A percentile compares a stretch with the other conserved stretches of the same genome.
Evolutionary conservation across 2,797 vertebrate species (phyloP).

Genomic region (Helostoma temminkii): DNA sequence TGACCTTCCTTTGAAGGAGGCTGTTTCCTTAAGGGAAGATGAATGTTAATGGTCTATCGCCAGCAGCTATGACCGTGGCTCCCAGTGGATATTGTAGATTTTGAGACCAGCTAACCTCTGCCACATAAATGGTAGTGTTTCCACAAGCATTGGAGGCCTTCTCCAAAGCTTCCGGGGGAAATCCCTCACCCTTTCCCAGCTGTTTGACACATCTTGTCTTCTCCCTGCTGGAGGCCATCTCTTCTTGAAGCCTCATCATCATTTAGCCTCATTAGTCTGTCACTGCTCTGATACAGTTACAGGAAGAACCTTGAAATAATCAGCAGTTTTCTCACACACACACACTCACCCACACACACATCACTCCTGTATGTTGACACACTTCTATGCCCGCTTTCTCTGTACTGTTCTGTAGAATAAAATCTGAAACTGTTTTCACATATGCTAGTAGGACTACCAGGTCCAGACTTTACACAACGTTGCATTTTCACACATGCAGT

Average conservation of each 20-base stretch:
- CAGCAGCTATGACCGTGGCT: not conserved
- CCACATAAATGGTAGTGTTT: slow-evolving; percentile 40
- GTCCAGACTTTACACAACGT: too few species aligned
- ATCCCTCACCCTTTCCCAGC: slow-evolving; percentile 30
- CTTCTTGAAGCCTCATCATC: slow-evolving; percentile 75
- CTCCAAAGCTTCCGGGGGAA: slow-evolving; percentile 43
- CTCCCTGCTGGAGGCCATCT: slow-evolving; percentile 53
- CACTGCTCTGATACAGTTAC: slow-evolving; percentile 77
- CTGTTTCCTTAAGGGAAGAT: slow-evolving; percentile 18
- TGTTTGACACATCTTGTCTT: slow-evolving; percentile 62
- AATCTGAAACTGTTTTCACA: not conserved
- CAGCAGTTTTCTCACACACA: slow-evolving; percentile 15
- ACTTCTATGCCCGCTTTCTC: slow-evolving; percentile 28
- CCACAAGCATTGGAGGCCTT: slow-evolving; percentile 28
- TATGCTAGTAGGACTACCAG: too few species aligned
- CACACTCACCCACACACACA: slow-evolving; percentile 18
- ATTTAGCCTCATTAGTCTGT: slow-evolving; percentile 83
- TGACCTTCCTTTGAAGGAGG: slow-evolving; percentile 37
- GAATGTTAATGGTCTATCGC: slow-evolving; percentile 14
- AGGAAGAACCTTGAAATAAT: slow-evolving; percentile 75
- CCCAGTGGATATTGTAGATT: not conserved
- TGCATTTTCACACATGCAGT: too few species aligned
- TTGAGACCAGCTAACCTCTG: slow-evolving; percentile 22
- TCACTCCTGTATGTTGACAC: too few species aligned
- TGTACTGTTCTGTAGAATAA: slow-evolving; percentile 3